phyloP scores from a whole-genome alignment of 2,797 vertebrate species.

The Pagetopsis macropterus region DNA sequence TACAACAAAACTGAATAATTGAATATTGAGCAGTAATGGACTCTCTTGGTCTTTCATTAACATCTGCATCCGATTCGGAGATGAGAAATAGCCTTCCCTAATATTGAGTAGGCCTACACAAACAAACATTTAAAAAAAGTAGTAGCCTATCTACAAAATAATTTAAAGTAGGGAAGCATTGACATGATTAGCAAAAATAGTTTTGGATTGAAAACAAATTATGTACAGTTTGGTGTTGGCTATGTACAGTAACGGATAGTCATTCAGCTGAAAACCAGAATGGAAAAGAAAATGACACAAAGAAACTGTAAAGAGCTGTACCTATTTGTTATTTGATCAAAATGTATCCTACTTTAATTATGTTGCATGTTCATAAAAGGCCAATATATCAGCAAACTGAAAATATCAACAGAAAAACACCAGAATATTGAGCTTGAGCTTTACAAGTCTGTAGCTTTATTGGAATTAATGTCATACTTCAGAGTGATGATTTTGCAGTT shows the following conservation, averaged over 20 bases:
- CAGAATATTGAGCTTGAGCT: background rate
- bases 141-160: background rate
- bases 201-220: background rate
- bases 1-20: background rate
- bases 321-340: background rate
- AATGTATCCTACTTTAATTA: background rate
- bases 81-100: too few relatives aligned
- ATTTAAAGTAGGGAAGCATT: background rate
- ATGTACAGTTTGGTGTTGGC: background rate
- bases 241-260: background rate
- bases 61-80: background rate
- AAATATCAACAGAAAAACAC: background rate
- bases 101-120: too few relatives aligned
- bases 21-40: background rate
- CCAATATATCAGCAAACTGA: background rate
- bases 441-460: background rate
- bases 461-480: background rate
- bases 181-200: too few relatives aligned
- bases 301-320: background rate
- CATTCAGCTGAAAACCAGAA: background rate
- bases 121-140: background rate
- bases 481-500: conserved; percentile 36
- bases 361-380: background rate
- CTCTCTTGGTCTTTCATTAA: background rate
- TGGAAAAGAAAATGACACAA: background rate